Percentiles rank a stretch among this genome's conserved stretches.
phyloP scores from a whole-genome alignment of 2,113 vertebrate species.

The Acrocephalus arundinaceus region DNA sequence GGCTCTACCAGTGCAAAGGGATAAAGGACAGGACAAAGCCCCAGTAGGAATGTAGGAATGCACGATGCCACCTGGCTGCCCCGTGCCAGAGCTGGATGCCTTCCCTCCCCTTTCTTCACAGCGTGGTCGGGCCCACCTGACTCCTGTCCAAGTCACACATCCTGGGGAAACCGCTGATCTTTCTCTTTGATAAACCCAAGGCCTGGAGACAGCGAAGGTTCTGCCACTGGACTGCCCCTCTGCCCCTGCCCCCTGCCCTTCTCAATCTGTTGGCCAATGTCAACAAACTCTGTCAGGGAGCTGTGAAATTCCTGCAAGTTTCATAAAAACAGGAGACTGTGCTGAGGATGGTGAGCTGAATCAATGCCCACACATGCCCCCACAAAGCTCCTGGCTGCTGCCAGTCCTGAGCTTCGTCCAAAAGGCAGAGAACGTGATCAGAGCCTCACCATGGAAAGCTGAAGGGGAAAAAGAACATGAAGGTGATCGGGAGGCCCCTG shows the following conservation, averaged over 20 bases:
- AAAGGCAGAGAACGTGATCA: neutral
- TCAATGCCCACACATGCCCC: neutral
- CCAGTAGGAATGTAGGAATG: neutral
- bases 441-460: neutral
- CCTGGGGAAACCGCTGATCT: neutral
- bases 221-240: neutral
- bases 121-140: neutral
- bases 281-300: neutral
- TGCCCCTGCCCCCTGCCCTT: neutral
- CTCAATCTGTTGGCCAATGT: neutral
- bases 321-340: neutral
- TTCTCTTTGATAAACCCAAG: neutral
- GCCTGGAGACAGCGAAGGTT: neutral
- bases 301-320: neutral
- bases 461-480: neutral
- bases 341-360: neutral
- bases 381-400: neutral
- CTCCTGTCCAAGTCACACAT: conserved; percentile 12
- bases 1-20: neutral
- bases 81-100: neutral
- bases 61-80: neutral
- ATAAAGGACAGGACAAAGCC: conserved; percentile 29
- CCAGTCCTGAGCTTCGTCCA: neutral
- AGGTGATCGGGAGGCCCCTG: neutral
- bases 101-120: neutral